Base-by-base conservation (phyloP, 64 coral and sea anemone species). In the Dendrophyllia cribrosa region DNA sequence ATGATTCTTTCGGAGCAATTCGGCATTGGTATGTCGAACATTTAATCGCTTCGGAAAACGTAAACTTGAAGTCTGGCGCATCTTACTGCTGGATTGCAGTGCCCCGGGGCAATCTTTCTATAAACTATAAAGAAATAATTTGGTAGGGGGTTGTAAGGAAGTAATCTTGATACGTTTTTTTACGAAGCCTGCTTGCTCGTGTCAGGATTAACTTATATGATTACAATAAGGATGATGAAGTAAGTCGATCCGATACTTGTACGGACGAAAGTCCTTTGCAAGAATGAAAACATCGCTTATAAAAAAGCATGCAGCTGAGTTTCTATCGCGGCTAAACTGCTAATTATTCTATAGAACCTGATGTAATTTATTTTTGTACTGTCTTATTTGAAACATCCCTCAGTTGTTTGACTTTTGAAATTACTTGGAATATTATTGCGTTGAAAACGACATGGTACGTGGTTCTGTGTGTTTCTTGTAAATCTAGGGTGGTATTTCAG, bases 11-110 rank as follows among this genome's bases (percentile, higher is more conserved):
- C 5, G 20, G 4, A 49, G 44, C 34, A 14, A 51, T 84, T 49
- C 61, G 60, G 61, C 62, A 68, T 84, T 51, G 80, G 61, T 63
- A 84, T 84, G 63, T 84, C 13, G 59, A 66, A 65, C 59, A 48
- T 48, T 13, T 75, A 20, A 47, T 75, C 47, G 72, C 47, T 75
- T 75, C 72, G 58, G 25, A 65, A 64, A 47, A 20, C 22, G 14
- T 24, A 59, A 60, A 60, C 17, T 43, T 63, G 59, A 16, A 83
- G 9, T 65, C 7, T 75, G 19, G 45, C 17, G 46, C 34, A 34
- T 34, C 43, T 74, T 51, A 48, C 16, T 43, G 43, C 72, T 75
- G 16, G 13, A 75, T 20, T 75, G 12, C 72, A 75, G 20, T 66
- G 6, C 16, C 34, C 43, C 59, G 43, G 23, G 59, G 34, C 13